Evolutionary conservation across 2,888 invertebrate genomes (phyloP).

Genomic region (Limnephilus marmoratus): DNA sequence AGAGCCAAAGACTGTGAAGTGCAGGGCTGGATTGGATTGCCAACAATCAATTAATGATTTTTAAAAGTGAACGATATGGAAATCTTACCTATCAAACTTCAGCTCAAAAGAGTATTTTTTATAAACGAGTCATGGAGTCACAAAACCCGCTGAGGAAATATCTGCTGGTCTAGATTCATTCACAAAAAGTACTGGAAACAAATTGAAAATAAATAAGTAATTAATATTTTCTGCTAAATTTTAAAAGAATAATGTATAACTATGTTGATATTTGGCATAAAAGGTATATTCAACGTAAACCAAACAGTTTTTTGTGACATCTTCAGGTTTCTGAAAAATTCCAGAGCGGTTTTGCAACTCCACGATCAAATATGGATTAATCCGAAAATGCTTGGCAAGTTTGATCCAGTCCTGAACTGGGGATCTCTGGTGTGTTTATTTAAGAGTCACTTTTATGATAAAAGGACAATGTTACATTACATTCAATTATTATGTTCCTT

Average conservation of each 20-base stretch:
- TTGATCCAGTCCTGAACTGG: slow-evolving; percentile 4
- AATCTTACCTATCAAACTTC: neutral
- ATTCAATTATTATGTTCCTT: slow-evolving; percentile 30
- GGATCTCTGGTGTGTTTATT: slow-evolving; percentile 45
- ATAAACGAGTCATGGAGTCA: neutral
- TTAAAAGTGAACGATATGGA: neutral
- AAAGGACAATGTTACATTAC: neutral
- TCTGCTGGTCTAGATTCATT: too few relatives aligned
- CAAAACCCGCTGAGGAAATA: too few relatives aligned
- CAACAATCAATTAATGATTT: neutral
- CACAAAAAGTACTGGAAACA: too few relatives aligned
- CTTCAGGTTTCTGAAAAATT: too few relatives aligned
- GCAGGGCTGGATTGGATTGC: slow-evolving; percentile 15
- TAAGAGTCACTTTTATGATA: slow-evolving; percentile 13
- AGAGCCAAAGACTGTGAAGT: slow-evolving; percentile 43
- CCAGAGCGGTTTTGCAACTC: too few relatives aligned
- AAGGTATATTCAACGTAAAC: too few relatives aligned
- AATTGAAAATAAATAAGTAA: too few relatives aligned
- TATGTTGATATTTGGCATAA: too few relatives aligned
- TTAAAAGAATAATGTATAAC: too few relatives aligned
- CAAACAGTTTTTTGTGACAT: too few relatives aligned
- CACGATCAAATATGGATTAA: neutral
- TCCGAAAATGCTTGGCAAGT: neutral
- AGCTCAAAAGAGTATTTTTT: neutral
- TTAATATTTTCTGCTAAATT: too few relatives aligned